These are phyloP conservation scores for Ictalurus furcatus DNA, from an alignment of 2,113 vertebrate genomes.

Conservation along the genomic window DNA sequence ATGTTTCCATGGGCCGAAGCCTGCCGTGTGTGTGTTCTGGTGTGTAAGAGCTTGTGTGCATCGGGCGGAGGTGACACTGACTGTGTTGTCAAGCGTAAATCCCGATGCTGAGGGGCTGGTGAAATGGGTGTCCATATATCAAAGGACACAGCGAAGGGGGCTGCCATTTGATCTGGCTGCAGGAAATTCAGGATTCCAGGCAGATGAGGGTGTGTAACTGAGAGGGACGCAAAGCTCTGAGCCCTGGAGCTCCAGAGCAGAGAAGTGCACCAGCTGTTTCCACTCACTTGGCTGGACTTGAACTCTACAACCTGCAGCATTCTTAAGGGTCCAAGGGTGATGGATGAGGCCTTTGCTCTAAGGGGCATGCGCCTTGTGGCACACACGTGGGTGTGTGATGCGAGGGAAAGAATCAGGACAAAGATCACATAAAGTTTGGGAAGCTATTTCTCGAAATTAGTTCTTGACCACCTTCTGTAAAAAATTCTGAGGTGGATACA, in stretches of 20 bases:
- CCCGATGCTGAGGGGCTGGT: slow-evolving; percentile 69
- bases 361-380: slow-evolving; percentile 40
- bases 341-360: slow-evolving; percentile 60
- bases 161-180: slow-evolving; percentile 81
- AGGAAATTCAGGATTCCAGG: slow-evolving; percentile 83
- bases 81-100: slow-evolving; percentile 81
- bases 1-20: slow-evolving; percentile 70
- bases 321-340: slow-evolving; percentile 62
- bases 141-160: slow-evolving; percentile 76
- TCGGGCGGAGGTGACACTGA: slow-evolving; percentile 78
- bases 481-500: slow-evolving; percentile 36
- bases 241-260: slow-evolving; percentile 39
- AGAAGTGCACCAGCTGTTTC: slow-evolving; percentile 76
- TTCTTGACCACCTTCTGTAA: neutral
- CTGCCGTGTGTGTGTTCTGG: slow-evolving; percentile 58
- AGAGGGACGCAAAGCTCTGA: slow-evolving; percentile 68
- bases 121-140: slow-evolving; percentile 82
- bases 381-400: slow-evolving; percentile 18
- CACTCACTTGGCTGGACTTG: slow-evolving; percentile 82
- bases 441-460: neutral
- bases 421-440: slow-evolving; percentile 9
- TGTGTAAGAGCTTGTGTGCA: slow-evolving; percentile 46
- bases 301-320: slow-evolving; percentile 79
- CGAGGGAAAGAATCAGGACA: slow-evolving; percentile 7
- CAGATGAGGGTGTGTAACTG: slow-evolving; percentile 83